A percentile compares a stretch with the other conserved stretches of the same genome.
Evolutionary conservation across 1,140 invertebrate species (phyloP).

Genomic region (Amphibalanus amphitrite): DNA sequence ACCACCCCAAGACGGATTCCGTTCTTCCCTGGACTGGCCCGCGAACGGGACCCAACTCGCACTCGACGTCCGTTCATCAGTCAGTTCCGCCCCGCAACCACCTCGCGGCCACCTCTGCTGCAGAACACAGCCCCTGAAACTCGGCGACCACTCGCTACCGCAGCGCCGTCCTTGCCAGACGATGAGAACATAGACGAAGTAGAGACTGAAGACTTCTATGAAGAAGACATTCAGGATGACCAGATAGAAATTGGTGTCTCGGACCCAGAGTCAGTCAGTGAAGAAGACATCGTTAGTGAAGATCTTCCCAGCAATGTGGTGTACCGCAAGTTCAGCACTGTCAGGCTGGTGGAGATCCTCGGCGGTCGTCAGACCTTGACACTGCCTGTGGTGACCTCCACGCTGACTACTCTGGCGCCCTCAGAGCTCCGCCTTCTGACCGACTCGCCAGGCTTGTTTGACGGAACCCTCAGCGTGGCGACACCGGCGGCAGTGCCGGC

Average conservation of each 20-base stretch:
- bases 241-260: too few species aligned
- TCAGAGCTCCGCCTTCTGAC: conserved; percentile 19
- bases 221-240: too few species aligned
- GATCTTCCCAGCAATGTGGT: conserved; percentile 18
- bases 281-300: neutral
- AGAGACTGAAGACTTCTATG: too few species aligned
- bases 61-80: neutral
- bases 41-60: neutral
- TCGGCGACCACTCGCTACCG: too few species aligned
- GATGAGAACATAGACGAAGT: too few species aligned
- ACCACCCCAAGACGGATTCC: neutral
- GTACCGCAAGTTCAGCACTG: conserved; percentile 21
- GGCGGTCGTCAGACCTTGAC: conserved; percentile 20
- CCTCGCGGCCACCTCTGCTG: too few species aligned
- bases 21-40: neutral
- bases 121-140: neutral
- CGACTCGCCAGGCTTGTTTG: conserved; percentile 19
- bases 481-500: too few species aligned
- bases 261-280: too few species aligned
- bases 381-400: conserved; percentile 21
- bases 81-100: neutral
- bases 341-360: conserved; percentile 20
- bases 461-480: conserved; percentile 9
- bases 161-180: too few species aligned
- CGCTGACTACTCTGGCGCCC: conserved; percentile 19